Conservation (phyloP, 2,113 vertebrate genomes). For the Ifrita kowaldi region DNA sequence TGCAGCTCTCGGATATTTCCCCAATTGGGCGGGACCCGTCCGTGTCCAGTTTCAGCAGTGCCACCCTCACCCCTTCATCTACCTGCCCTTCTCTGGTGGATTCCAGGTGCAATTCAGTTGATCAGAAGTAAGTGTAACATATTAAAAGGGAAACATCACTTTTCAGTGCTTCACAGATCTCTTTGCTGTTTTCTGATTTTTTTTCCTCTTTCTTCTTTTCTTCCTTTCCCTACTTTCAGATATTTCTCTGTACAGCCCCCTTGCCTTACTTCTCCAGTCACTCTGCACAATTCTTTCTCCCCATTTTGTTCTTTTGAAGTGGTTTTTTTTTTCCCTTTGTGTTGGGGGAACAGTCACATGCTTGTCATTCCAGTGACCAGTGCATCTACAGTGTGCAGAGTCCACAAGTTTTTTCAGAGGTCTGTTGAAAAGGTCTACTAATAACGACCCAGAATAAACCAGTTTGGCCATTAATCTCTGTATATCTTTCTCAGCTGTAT, state of each 20-base stretch:
- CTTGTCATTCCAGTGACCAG: not conserved
- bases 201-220: not conserved
- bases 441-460: not conserved
- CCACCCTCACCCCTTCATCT: constrained; percentile 96
- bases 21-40: constrained; percentile 89
- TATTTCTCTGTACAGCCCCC: not conserved
- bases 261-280: not conserved
- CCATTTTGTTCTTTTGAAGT: not conserved
- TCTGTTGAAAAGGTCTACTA: not conserved
- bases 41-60: constrained; percentile 95
- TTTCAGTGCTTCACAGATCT: not conserved
- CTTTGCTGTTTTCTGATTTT: not conserved
- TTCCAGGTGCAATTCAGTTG: constrained; percentile 84
- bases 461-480: not conserved
- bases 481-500: not conserved
- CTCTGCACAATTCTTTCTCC: not conserved
- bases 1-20: constrained; percentile 91
- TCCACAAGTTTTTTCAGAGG: not conserved
- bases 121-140: constrained; percentile 84
- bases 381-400: not conserved
- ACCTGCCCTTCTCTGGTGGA: constrained; percentile 95
- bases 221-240: not conserved
- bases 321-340: not conserved
- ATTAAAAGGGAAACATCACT: not conserved
- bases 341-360: not conserved